Evolutionary conservation across 2,113 vertebrate species (phyloP), one percentile per base, ranked within the genome.

Genomic region (Burhinus oedicnemus): DNA sequence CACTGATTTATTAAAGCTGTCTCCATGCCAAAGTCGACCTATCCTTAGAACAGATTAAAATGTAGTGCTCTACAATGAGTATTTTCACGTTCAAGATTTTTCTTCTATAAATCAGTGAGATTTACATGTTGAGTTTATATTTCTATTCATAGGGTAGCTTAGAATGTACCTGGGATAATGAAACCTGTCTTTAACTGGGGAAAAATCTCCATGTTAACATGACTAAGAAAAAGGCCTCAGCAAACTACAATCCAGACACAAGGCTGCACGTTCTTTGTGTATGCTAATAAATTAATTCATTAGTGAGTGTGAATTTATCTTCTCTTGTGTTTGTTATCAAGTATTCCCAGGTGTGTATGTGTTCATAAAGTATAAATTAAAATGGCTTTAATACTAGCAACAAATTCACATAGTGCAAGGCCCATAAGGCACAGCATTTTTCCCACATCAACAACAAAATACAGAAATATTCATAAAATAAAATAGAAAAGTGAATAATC

Each of bases 251-350:
- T 89, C 78, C 78, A 80, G 79, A 64, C n/a, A 30, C 26, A 61
- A 49, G 87, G 79, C 81, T 96, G 52, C 83, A 70, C 80, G 78
- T 93, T 96, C 44, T 93, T 13, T 80, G 66, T 78, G 65, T 55
- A 90, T 82, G 85, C 34, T 89, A 94, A 95, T 95, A 97, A 97
- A 96, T 97, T 90, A 97, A 96, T 97, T 84, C 75, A 91, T 96
- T 97, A 97, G 83, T 84, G 68, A 94, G 47, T 61, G 72, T 26
- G 32, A 91, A 89, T 97, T 86, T 94, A 49, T 94, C 83, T 30
- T 97, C 81, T 87, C 27, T 91, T 92, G 34, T 93, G 52, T 94
- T 94, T 19, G 34, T 97, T 98, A 96, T 95, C 34, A 11, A 90
- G 27, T 85, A 84, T 95, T 96, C 96, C 93, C 95, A 96, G 88